These are phyloP conservation scores for Gadus chalcogrammus DNA, from an alignment of 2,113 vertebrate genomes.

Conservation along the genomic window DNA sequence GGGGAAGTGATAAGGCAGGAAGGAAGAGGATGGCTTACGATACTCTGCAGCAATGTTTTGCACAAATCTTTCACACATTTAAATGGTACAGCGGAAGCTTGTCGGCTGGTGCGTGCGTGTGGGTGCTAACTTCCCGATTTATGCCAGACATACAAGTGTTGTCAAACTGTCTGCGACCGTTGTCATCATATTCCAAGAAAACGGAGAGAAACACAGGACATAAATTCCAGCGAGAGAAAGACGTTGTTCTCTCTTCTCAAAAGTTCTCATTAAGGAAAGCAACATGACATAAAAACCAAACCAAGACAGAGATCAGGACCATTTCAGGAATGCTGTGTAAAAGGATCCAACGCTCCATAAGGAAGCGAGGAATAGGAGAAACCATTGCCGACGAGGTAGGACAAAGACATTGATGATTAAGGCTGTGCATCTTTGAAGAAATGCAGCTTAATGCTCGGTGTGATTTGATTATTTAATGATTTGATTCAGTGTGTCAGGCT, in stretches of 20 bases:
- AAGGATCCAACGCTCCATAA: constrained; percentile 44
- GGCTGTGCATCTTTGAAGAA: no score
- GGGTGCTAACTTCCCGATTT: constrained; percentile 33
- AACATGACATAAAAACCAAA: not conserved
- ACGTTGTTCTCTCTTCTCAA: no score
- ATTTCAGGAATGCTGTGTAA: constrained; percentile 37
- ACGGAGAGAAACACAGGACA: not conserved
- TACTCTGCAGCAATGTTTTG: not conserved
- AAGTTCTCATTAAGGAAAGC: not conserved
- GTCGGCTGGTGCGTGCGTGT: not conserved
- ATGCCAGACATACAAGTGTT: not conserved
- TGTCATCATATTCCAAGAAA: not conserved
- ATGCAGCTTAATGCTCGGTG: not conserved
- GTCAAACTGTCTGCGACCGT: no score
- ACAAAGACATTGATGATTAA: no score
- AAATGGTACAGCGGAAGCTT: not conserved
- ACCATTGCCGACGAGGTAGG: no score
- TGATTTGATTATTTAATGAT: not conserved
- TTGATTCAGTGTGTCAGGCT: not conserved
- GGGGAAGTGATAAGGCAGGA: not conserved
- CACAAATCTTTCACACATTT: not conserved
- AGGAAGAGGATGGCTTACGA: not conserved
- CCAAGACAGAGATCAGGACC: not conserved
- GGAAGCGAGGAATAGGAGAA: constrained; percentile 21
- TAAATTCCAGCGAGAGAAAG: no score